Conservation (phyloP, 2,113 vertebrate species). For the Engraulis encrasicolus region DNA sequence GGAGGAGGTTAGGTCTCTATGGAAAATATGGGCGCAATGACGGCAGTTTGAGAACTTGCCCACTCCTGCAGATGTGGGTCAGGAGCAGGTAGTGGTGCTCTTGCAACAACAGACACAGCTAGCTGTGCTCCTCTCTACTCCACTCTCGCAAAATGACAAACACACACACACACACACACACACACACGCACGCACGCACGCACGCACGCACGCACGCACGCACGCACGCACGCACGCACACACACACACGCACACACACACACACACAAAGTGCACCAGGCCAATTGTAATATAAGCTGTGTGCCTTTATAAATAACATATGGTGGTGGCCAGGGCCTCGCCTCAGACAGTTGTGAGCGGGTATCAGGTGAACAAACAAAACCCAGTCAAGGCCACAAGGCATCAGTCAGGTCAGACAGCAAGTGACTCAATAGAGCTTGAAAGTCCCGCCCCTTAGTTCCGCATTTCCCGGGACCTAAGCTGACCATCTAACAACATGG, state of each 20-base stretch:
- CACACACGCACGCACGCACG: conserved; percentile 15
- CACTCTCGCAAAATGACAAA: too few relatives aligned
- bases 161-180: neutral
- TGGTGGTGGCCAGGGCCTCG: neutral
- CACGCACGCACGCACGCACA: conserved; percentile 5
- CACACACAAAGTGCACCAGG: neutral
- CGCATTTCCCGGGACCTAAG: too few relatives aligned
- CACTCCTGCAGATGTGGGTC: neutral
- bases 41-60: neutral
- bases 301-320: neutral
- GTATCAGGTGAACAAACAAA: conserved; percentile 20
- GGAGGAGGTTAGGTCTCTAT: neutral
- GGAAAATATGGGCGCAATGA: neutral
- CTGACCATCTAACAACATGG: too few relatives aligned
- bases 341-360: neutral
- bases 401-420: neutral
- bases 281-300: neutral
- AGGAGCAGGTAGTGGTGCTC: neutral
- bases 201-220: neutral
- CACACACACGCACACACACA: conserved; percentile 19
- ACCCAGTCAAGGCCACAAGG: neutral
- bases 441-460: too few relatives aligned
- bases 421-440: too few relatives aligned
- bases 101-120: neutral
- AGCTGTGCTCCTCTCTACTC: neutral